A percentile compares a stretch with the other conserved stretches of the same genome.
Conservation (phyloP, 2,113 vertebrate genomes). For the Elanoides forficatus region DNA sequence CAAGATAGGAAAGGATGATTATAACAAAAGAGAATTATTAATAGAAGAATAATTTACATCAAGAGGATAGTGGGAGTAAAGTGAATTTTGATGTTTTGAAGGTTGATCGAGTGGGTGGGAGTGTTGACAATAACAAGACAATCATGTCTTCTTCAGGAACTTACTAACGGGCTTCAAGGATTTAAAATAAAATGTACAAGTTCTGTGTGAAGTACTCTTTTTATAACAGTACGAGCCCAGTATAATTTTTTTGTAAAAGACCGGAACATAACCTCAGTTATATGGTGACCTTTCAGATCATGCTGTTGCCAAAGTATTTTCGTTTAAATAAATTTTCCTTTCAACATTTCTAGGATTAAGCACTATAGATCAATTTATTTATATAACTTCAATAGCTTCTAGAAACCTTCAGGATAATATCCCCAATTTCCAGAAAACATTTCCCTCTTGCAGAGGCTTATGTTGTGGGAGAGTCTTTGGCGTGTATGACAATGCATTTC, state of each 20-base stretch:
- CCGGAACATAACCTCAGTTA: background rate
- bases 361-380: background rate
- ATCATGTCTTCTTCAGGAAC: background rate
- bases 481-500: background rate
- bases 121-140: slow-evolving; percentile 64
- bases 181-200: background rate
- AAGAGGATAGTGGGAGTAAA: slow-evolving; percentile 52
- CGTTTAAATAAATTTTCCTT: background rate
- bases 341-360: background rate
- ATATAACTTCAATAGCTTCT: background rate
- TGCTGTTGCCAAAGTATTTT: background rate
- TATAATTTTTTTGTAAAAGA: background rate
- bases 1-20: background rate
- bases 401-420: background rate
- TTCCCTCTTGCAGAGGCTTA: background rate
- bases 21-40: slow-evolving; percentile 66
- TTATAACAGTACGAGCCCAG: background rate
- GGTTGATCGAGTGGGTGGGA: slow-evolving; percentile 40
- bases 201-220: background rate
- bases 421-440: background rate
- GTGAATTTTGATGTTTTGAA: slow-evolving; percentile 57
- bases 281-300: background rate
- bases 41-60: slow-evolving; percentile 56
- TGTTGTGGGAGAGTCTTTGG: background rate
- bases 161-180: background rate